Percentiles rank a stretch among this genome's conserved stretches.
Conservation (phyloP, 2,797 vertebrate genomes). For the Enteromius radiatus region DNA sequence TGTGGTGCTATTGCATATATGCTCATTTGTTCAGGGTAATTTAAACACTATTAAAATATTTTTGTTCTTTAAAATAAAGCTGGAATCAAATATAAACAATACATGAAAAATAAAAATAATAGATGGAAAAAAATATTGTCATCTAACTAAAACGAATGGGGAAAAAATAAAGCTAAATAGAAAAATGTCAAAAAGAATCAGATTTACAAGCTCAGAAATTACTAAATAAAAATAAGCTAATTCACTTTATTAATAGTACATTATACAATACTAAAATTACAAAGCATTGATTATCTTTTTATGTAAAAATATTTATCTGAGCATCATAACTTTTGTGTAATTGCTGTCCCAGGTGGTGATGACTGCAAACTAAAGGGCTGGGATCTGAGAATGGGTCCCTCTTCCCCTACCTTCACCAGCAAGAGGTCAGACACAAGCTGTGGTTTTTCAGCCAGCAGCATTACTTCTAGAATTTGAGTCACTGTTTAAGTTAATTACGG, state of each 20-base stretch:
- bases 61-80: neutral
- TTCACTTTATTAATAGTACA: neutral
- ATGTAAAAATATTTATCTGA: neutral
- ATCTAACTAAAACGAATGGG: neutral
- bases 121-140: neutral
- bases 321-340: neutral
- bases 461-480: neutral
- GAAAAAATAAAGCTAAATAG: too few species aligned
- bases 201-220: neutral
- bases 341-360: constrained; percentile 84
- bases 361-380: constrained; percentile 92
- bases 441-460: constrained; percentile 74
- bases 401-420: constrained; percentile 82
- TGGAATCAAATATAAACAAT: neutral
- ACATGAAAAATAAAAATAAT: too few species aligned
- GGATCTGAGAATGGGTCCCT: constrained; percentile 82
- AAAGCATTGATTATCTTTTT: neutral
- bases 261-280: neutral
- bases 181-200: too few species aligned
- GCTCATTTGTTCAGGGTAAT: neutral
- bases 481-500: neutral
- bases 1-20: neutral
- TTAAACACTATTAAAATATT: neutral
- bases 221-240: neutral
- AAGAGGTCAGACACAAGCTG: constrained; percentile 72